Base-by-base conservation (phyloP, 92 coral and sea anemone species). In the Epizoanthus scotinus region DNA sequence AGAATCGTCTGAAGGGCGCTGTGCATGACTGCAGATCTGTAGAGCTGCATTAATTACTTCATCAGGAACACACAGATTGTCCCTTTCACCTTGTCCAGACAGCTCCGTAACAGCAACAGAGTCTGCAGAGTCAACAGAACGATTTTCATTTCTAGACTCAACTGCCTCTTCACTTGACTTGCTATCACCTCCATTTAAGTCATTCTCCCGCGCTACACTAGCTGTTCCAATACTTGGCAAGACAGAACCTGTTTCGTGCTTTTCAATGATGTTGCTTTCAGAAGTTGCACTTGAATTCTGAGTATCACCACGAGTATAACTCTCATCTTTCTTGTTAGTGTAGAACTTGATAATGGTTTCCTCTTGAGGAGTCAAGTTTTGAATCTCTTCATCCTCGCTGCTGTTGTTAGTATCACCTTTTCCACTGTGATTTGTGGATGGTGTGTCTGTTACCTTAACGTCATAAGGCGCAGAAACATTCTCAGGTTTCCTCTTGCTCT, bases 311-410 rank as follows among this genome's bases (percentile, higher is more conserved):
- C 13, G 14, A 21, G 19, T 12, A 2, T 79, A 50, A 49, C 12
- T 6, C 0, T 47, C 75, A 79, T 63, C 63, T 79, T 49, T 64
- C 14, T 65, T 79, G 34, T 79, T 68, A 22, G 63, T 72, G 29
- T 63, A 63, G 64, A 67, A 79, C 74, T 12, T 79, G 74, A 64
- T 79, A 6, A 64, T 79, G 6, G 72, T 67, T 63, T 64, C 74
- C 47, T 79, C 67, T 15, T 59, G 26, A 36, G 81, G 81, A 36
- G 83, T 79, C 75, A 79, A 65, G 61, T 63, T 26, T 50, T 79
- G 74, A 79, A 79, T 64, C 52, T 54, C 55, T 58, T 75, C 81
- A 13, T 75, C 67, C 25, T 59, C 81, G 44, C 68, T 75, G 12
- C 29, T 28, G 34, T 22, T 40, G 44, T 36, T 75, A n/a, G 10